Conservation (phyloP, 2,113 vertebrate genomes). For the Cygnus buccinator region DNA sequence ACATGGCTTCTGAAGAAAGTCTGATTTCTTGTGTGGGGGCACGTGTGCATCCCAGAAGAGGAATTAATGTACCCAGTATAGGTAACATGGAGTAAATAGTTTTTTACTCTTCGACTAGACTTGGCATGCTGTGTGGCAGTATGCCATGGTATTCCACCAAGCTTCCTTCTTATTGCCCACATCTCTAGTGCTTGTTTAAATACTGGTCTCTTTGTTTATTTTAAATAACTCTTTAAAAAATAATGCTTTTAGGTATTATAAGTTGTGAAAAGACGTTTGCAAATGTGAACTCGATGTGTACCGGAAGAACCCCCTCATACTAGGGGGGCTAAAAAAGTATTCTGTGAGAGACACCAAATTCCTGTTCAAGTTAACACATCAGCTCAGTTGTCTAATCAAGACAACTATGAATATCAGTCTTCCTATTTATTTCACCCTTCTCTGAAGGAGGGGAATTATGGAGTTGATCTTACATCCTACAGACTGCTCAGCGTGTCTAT, state of each 20-base stretch:
- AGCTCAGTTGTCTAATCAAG: background rate
- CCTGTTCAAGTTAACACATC: background rate
- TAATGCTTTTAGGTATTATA: background rate
- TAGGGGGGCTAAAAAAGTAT: background rate
- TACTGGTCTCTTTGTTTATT: background rate
- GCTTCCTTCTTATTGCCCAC: background rate
- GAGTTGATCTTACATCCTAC: background rate
- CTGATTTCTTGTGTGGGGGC: background rate
- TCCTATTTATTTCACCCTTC: background rate
- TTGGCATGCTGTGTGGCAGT: background rate
- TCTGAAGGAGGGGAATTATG: background rate
- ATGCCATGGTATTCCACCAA: background rate
- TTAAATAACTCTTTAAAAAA: background rate
- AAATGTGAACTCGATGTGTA: background rate
- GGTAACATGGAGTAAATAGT: background rate
- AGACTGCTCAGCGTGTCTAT: background rate
- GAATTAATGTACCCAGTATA: background rate
- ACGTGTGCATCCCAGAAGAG: background rate
- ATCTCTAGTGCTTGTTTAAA: background rate
- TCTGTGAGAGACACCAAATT: background rate
- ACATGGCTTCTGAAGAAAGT: background rate
- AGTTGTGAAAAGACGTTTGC: background rate
- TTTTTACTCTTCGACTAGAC: constrained; percentile 7
- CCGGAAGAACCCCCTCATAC: background rate
- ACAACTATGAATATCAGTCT: background rate